Evolutionary conservation across 37 sponge, comb jelly and placozoan genomes (phyloP).

Genomic region (Chondrosia reniformis): DNA sequence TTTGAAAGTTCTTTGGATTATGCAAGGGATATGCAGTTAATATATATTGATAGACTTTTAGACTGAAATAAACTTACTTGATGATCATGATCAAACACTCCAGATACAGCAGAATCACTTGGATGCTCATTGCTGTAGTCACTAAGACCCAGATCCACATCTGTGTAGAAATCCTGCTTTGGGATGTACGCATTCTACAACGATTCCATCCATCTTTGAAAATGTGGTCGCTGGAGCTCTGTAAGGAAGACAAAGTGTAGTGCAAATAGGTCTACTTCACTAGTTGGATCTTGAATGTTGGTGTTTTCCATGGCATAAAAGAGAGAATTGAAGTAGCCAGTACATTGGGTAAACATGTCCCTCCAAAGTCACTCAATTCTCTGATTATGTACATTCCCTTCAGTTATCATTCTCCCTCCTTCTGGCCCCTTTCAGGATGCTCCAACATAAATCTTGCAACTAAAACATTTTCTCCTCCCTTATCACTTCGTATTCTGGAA

Average conservation of each 20-base stretch:
- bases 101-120: background rate
- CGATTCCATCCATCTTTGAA: slow-evolving; percentile 44
- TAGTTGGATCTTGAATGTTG: slow-evolving; percentile 23
- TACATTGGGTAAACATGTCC: slow-evolving; percentile 42
- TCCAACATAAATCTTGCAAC: slow-evolving; percentile 59
- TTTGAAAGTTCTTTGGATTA: too few relatives aligned
- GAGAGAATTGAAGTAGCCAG: slow-evolving; percentile 33
- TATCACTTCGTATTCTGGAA: slow-evolving; percentile 53
- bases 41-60: too few relatives aligned
- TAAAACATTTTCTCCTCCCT: slow-evolving; percentile 59
- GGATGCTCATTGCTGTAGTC: background rate
- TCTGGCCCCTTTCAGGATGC: slow-evolving; percentile 59
- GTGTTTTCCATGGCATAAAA: slow-evolving; percentile 49
- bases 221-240: slow-evolving; percentile 26
- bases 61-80: background rate
- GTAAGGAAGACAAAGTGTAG: slow-evolving; percentile 45
- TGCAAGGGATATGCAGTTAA: too few relatives aligned
- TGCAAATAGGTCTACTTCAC: slow-evolving; percentile 36
- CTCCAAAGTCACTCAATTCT: slow-evolving; percentile 69
- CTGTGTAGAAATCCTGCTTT: slow-evolving; percentile 31
- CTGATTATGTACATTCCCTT: slow-evolving; percentile 61
- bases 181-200: slow-evolving; percentile 34
- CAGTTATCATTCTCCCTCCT: slow-evolving; percentile 56
- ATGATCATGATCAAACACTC: background rate
- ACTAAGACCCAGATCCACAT: slow-evolving; percentile 28